Percentiles rank a stretch among this genome's conserved stretches.
Evolutionary conservation across 2,888 invertebrate genomes (phyloP).

Genomic region (Polia nebulosa): DNA sequence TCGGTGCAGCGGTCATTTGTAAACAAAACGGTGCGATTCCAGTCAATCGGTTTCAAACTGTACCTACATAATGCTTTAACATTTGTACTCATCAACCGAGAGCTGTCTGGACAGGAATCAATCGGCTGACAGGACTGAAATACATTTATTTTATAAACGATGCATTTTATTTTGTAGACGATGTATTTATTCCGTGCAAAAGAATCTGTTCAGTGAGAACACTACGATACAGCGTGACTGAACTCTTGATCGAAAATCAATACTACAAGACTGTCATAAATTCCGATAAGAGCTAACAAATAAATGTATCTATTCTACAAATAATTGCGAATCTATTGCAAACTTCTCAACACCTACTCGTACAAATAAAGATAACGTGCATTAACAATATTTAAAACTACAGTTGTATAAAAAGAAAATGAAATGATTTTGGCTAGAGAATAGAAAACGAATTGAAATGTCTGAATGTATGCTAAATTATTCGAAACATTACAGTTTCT

Average conservation of each 20-base stretch:
- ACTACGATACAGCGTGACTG: slow-evolving; percentile 29
- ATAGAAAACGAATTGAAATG: slow-evolving; percentile 27
- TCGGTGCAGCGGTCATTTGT: slow-evolving; percentile 29
- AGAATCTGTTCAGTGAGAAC: slow-evolving; percentile 26
- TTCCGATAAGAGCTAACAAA: slow-evolving; percentile 25
- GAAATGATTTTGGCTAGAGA: slow-evolving; percentile 10
- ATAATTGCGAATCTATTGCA: slow-evolving; percentile 8
- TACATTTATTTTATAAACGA: slow-evolving; percentile 25
- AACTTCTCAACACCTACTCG: slow-evolving; percentile 16
- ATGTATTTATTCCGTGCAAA: slow-evolving; percentile 27
- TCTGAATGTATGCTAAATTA: slow-evolving; percentile 49
- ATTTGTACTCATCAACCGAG: slow-evolving; percentile 44
- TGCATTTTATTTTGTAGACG: slow-evolving; percentile 14
- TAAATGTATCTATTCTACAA: slow-evolving; percentile 30
- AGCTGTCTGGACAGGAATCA: slow-evolving; percentile 40
- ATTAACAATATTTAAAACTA: slow-evolving; percentile 28
- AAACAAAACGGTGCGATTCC: slow-evolving; percentile 20
- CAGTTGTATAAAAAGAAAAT: slow-evolving; percentile 10
- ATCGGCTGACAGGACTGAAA: slow-evolving; percentile 30
- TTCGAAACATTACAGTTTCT: slow-evolving; percentile 45
- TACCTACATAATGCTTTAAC: slow-evolving; percentile 22
- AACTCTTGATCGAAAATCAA: slow-evolving; percentile 48
- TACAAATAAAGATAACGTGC: slow-evolving; percentile 24
- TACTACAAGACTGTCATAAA: slow-evolving; percentile 48
- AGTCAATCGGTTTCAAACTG: slow-evolving; percentile 38